Conservation (phyloP, 2,113 vertebrate species). For the Polypterus senegalus region DNA sequence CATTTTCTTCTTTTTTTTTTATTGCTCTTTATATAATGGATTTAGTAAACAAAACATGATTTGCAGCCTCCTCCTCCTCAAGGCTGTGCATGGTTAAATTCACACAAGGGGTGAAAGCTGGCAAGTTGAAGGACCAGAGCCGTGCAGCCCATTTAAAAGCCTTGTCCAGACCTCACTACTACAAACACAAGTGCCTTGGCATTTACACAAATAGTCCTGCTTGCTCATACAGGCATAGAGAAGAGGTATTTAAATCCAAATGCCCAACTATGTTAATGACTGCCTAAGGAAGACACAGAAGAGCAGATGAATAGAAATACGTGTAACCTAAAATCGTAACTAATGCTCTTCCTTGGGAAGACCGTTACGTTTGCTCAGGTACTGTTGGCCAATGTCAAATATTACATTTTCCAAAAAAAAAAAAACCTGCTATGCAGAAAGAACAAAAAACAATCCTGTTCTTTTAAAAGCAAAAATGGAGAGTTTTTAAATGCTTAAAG, state of each 20-base stretch:
- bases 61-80: conserved; percentile 47
- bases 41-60: conserved; percentile 46
- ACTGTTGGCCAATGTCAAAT: neutral
- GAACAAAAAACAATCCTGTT: conserved; percentile 48
- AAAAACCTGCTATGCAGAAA: conserved; percentile 18
- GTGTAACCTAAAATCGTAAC: conserved; percentile 18
- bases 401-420: conserved; percentile 4
- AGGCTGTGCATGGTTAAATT: conserved; percentile 56
- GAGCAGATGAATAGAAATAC: conserved; percentile 27
- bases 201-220: neutral
- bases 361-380: conserved; percentile 33
- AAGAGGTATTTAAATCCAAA: conserved; percentile 13
- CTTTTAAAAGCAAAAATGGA: conserved; percentile 29
- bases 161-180: conserved; percentile 22
- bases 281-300: conserved; percentile 31
- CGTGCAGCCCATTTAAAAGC: conserved; percentile 17
- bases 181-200: conserved; percentile 32
- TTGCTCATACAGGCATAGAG: conserved; percentile 1
- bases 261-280: conserved; percentile 2
- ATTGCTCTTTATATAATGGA: too few species aligned
- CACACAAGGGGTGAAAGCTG: conserved; percentile 32
- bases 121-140: conserved; percentile 32
- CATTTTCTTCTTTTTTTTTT: too few species aligned
- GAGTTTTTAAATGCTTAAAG: conserved; percentile 31
- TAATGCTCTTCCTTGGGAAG: conserved; percentile 47